Evolutionary conservation across 2,797 vertebrate species (phyloP), one percentile per base, ranked within the genome.

Genomic region (Diplodus sargus): DNA sequence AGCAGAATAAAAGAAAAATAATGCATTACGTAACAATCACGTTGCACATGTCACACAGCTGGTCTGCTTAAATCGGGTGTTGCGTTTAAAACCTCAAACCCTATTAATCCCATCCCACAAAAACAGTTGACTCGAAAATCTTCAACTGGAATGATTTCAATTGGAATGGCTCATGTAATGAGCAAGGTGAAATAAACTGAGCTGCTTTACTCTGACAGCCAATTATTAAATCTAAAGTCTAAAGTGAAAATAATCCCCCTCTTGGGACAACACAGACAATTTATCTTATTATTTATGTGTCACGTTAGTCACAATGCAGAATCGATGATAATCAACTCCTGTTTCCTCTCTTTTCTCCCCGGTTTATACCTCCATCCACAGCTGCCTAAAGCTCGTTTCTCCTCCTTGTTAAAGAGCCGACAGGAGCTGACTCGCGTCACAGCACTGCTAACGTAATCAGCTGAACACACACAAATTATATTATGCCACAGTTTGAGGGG

Each of bases 381-480:
- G 66, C 64, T 80, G 68, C 52, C 42, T 18, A 4, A 15, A 69
- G 53, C 67, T 71, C 2, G 8, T 42, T 86, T 76, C 54, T 79
- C 80, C 72, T 76, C 76, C 86, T 90, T 69, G 72, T 89, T 81
- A 81, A 90, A 87, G 87, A 94, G 81, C 79, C 75, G 80, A 87
- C 89, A 87, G 91, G 79, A 57, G 82, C 84, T 85, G 71, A 90
- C 49, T 91, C 78, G 87, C 74, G 82, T 89, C 85, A 90, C 85
- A 74, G 80, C 81, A 87, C 68, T 61, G 78, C 79, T 91, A 94
- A 94, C 79, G 74, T 84, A 90, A 92, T 92, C 87, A 81, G 81
- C 59, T 91, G 90, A 92, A 93, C 90, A 91, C 74, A 64, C 85
- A 86, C 89, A 95, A 95, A 95, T 95, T 91, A 49, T 82, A 93